Base-by-base conservation (phyloP, 2,113 vertebrate genomes). In the Oriolus oriolus region DNA sequence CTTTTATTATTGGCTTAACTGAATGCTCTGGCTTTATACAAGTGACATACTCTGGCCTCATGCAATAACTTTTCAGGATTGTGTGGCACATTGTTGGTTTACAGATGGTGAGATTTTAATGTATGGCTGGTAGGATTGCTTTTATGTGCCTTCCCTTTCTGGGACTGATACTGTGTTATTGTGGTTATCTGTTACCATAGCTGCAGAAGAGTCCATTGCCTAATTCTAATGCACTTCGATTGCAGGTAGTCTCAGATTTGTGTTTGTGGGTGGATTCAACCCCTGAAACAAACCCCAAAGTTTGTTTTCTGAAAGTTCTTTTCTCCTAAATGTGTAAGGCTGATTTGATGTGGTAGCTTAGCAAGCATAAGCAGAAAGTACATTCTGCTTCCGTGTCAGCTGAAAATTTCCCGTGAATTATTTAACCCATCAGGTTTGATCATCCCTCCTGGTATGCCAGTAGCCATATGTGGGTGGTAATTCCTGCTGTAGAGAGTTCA, bases 331-430 rank as follows among this genome's bases (percentile, higher is more conserved):
- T 22, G 4, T 33, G 4, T 39, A 54, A n/a, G 15, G 52, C 47
- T 96, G 57, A 89, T 84, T 87, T 56, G 64, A n/a, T 8, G 2
- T 11, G 30, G 70, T 66, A 73, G n/a, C 28, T 91, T 78, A 63
- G 56, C 21, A 84, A 74, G 30, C 23, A n/a, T 65, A 61, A 74
- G 42, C 37, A 82, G 37, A 65, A 82, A 31, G 41, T 33, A 33
- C 0, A 0, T 76, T 79, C 41, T 82, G 41, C 49, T 81, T 68
- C 52, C 0, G 0, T 45, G 9, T 57, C 44, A 57, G 30, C 11
- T 70, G 30, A 73, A 70, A 69, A 41, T 6, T 13, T 42, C 16
- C 19, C 9, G 56, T 87, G 49, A 73, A 45, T 76, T 93, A 83
- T 52, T 92, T 74, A 77, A 74, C 45, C 24, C 33, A 18, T 41